Conservation (phyloP, 1,140 invertebrate genomes). For the Dryas iulia region DNA sequence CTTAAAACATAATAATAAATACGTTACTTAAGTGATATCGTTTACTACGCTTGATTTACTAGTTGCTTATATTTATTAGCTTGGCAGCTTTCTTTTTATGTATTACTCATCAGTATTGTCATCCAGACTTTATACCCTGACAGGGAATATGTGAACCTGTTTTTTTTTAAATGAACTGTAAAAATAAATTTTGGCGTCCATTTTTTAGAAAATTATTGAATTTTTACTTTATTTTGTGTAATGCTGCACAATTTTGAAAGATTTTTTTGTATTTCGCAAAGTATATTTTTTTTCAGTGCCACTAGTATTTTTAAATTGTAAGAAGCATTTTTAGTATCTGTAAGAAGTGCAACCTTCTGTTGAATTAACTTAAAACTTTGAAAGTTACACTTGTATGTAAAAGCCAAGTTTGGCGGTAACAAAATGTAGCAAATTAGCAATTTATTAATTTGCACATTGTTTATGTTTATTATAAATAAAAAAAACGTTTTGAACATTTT, state of each 20-base stretch:
- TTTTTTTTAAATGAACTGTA: slow-evolving; percentile 14
- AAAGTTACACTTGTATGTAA: slow-evolving; percentile 48
- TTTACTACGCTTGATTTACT: slow-evolving; percentile 59
- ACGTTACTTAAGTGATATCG: slow-evolving; percentile 63
- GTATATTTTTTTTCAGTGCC: slow-evolving; percentile 59
- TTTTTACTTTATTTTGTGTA: slow-evolving; percentile 51
- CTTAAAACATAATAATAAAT: too few relatives aligned
- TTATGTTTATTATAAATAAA: slow-evolving; percentile 77
- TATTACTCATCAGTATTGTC: slow-evolving; percentile 57
- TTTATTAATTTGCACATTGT: slow-evolving; percentile 76
- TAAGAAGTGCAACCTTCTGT: slow-evolving; percentile 55
- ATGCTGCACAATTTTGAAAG: slow-evolving; percentile 54
- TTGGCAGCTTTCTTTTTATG: slow-evolving; percentile 34
- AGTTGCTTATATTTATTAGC: slow-evolving; percentile 49
- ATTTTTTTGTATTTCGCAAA: slow-evolving; percentile 49
- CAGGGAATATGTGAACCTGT: slow-evolving; percentile 7
- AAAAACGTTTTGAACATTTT: slow-evolving; percentile 51
- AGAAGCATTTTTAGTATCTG: slow-evolving; percentile 70
- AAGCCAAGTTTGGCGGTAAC: slow-evolving; percentile 50
- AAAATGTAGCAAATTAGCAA: slow-evolving; percentile 64
- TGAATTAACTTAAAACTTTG: slow-evolving; percentile 51
- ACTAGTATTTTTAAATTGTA: slow-evolving; percentile 60
- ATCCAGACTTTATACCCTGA: slow-evolving; percentile 28
- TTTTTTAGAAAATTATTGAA: slow-evolving; percentile 16
- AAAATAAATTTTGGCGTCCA: slow-evolving; percentile 19